phyloP scores from a whole-genome alignment of 2,888 invertebrate species.

The Baccha elongata region DNA sequence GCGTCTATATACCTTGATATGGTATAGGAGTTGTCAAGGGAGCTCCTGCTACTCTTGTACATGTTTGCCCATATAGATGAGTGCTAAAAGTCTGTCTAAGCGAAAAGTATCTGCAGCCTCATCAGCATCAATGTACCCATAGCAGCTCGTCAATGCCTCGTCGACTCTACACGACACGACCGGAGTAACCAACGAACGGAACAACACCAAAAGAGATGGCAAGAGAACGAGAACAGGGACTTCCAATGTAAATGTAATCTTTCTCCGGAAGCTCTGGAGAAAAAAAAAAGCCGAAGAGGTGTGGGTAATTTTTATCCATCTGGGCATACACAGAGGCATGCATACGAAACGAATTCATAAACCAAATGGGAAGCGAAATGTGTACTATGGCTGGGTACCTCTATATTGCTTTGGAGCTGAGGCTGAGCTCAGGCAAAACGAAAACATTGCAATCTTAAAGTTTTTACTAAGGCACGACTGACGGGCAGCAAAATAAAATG shows the following conservation, averaged over 20 bases:
- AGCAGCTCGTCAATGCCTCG: constrained; percentile 21
- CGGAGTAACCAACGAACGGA: constrained; percentile 5
- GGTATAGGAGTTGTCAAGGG: constrained; percentile 18
- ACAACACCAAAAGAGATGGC: background rate
- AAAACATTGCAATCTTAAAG: constrained; percentile 52
- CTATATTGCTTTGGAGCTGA: constrained; percentile 53
- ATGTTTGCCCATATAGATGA: constrained; percentile 64
- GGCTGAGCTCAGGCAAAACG: constrained; percentile 36
- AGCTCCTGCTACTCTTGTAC: background rate
- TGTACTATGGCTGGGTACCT: no score
- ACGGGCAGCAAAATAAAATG: constrained; percentile 35
- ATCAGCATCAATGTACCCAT: constrained; percentile 50
- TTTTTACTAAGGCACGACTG: constrained; percentile 29
- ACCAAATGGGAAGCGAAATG: constrained; percentile 50
- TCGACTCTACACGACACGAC: background rate
- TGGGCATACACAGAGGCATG: constrained; percentile 50
- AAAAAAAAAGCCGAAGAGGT: constrained; percentile 5
- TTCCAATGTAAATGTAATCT: constrained; percentile 71
- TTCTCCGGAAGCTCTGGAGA: constrained; percentile 51
- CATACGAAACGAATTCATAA: constrained; percentile 56
- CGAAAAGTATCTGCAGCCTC: constrained; percentile 66
- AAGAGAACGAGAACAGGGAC: constrained; percentile 30
- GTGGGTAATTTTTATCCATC: constrained; percentile 61
- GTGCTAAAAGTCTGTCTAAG: constrained; percentile 69
- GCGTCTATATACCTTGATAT: constrained; percentile 10